These are phyloP conservation scores for Andrena haemorrhoa DNA, from an alignment of 2,888 invertebrate species.

Conservation along the genomic window DNA sequence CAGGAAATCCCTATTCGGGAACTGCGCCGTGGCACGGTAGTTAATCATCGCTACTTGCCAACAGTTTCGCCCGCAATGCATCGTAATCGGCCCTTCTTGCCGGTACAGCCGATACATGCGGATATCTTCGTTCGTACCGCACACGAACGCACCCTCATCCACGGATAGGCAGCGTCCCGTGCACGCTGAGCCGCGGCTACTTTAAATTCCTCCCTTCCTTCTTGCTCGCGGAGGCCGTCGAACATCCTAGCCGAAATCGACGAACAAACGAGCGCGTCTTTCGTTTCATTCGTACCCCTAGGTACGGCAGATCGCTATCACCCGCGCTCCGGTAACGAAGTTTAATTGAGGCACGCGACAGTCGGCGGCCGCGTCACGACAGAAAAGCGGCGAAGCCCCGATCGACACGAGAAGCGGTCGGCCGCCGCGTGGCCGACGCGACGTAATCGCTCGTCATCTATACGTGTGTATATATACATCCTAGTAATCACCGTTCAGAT, in stretches of 20 bases:
- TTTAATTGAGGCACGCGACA: constrained; percentile 38
- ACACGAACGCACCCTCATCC: constrained; percentile 13
- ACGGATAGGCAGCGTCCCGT: constrained; percentile 9
- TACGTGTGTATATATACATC: background rate
- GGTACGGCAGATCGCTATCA: constrained; percentile 1
- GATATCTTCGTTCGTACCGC: background rate
- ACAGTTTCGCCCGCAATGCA: constrained; percentile 58
- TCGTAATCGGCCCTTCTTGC: constrained; percentile 36
- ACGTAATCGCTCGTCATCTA: constrained; percentile 7
- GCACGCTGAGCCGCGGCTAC: background rate
- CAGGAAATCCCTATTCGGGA: constrained; percentile 60
- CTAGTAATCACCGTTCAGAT: constrained; percentile 46
- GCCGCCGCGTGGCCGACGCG: background rate
- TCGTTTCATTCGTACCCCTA: constrained; percentile 7
- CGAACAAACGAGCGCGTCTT: background rate
- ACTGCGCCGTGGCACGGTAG: constrained; percentile 50
- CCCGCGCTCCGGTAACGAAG: constrained; percentile 28
- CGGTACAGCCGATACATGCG: constrained; percentile 5
- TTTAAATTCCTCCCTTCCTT: constrained; percentile 10
- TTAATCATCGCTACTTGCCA: constrained; percentile 68
- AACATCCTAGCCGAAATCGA: background rate
- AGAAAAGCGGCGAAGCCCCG: constrained; percentile 16
- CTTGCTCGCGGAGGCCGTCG: too few species aligned
- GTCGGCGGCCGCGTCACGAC: constrained; percentile 24
- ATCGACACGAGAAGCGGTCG: constrained; percentile 31